Evolutionary conservation across 2,113 vertebrate species (phyloP), one percentile per base, ranked within the genome.

Genomic region (Nanorana parkeri): DNA sequence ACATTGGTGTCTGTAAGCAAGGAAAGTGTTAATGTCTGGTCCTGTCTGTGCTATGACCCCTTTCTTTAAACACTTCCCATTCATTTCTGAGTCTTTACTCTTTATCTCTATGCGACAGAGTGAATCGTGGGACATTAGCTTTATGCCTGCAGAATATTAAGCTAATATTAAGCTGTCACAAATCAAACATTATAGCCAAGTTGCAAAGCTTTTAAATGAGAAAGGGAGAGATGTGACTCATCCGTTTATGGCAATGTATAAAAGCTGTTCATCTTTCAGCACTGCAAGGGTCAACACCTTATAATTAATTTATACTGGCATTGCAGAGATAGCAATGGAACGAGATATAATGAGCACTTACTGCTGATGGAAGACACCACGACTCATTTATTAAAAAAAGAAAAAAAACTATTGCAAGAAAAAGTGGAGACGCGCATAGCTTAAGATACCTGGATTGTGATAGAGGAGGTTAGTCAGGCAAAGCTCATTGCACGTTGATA

Each of bases 111-210:
- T 73, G 68, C 28, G 61, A 65, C 79, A 81, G 79, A 73, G 68
- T 81, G 68, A 73, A 65, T 55, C 51, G 51, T 64, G 64, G 63
- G 47, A 75, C 72, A 52, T 74, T 74, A 74, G 68, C 69, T 74
- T 74, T 74, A 75, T 82, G 80, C 80, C 69, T 74, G 51, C 58
- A 67, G 80, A 82, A 82, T 74, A 75, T 82, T 74, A 82, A 82
- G 79, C 58, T 81, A 65, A 81, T 73, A 81, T 81, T 81, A 81
- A 81, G 79, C 51, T 74, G 79, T 81, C 79, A 81, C 79, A 81
- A 81, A 81, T 81, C 79, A 81, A 73, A 73, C 20, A 65, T 81
- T 74, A 73, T 65, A 73, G 56, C 26, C 24, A 72, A 65, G 56
- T 24, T 17, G 19, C 41, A 56, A 55, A 73, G 79, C 19, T 55